Evolutionary conservation across 1,140 invertebrate species (phyloP).

Genomic region (Dendrolimus punctatus): DNA sequence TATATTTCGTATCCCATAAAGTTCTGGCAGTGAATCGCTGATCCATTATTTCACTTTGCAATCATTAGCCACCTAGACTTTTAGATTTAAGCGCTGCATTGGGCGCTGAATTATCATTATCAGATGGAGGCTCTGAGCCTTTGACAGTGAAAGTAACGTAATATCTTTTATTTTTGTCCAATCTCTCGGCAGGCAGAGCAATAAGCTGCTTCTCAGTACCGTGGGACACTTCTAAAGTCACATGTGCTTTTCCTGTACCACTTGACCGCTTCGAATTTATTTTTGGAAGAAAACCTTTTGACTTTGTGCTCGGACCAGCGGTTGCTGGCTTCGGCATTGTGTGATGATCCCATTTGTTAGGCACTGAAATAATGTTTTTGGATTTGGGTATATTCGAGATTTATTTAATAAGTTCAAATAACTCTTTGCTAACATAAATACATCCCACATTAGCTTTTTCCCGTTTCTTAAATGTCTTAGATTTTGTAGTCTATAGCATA

Average conservation of each 20-base stretch:
- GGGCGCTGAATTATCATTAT: constrained; percentile 52
- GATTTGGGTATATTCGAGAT: neutral
- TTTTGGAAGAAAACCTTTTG: constrained; percentile 73
- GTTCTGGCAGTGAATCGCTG: constrained; percentile 16
- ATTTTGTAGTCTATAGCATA: too few relatives aligned
- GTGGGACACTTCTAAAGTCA: constrained; percentile 84
- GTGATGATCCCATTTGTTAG: constrained; percentile 80
- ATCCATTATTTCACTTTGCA: constrained; percentile 5
- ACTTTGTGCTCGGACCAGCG: constrained; percentile 40
- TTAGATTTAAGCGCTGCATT: constrained; percentile 29
- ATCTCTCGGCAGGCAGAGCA: constrained; percentile 85
- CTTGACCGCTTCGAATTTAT: constrained; percentile 70
- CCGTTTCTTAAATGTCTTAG: too few relatives aligned
- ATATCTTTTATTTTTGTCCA: constrained; percentile 91
- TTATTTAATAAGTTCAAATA: constrained; percentile 1
- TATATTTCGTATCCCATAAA: too few relatives aligned
- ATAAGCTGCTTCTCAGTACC: constrained; percentile 88
- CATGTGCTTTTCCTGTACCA: constrained; percentile 61
- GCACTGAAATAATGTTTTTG: constrained; percentile 69
- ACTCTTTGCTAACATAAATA: neutral
- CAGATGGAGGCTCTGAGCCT: constrained; percentile 72
- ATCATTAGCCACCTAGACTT: constrained; percentile 32
- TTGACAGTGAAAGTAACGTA: constrained; percentile 92
- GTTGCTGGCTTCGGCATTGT: constrained; percentile 79
- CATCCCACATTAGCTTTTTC: too few relatives aligned